phyloP scores from a whole-genome alignment of 2,888 invertebrate species.

The Nemapogon koenigi region DNA sequence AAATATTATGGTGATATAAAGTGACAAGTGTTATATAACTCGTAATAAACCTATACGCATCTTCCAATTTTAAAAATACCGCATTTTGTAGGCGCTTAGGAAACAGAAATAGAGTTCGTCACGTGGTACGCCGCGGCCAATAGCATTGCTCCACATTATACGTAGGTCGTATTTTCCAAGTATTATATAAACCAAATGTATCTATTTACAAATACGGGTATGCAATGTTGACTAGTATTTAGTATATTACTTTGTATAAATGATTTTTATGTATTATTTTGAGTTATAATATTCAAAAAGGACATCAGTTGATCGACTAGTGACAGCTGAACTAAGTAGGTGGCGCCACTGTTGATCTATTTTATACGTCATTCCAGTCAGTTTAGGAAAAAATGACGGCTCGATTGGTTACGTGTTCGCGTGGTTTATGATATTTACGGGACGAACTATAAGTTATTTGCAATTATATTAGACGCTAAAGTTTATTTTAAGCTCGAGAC shows the following conservation, averaged over 20 bases:
- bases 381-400: conserved; percentile 63
- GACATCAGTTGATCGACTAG: conserved; percentile 21
- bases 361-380: conserved; percentile 37
- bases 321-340: conserved; percentile 17
- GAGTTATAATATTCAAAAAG: conserved; percentile 18
- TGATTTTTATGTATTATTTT: conserved; percentile 1
- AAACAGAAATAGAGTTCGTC: conserved; percentile 57
- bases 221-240: too few species aligned
- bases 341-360: conserved; percentile 22
- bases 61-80: conserved; percentile 62
- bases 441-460: conserved; percentile 50
- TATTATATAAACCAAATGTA: conserved; percentile 8
- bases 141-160: conserved; percentile 59
- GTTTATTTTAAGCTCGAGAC: conserved; percentile 28
- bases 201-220: too few species aligned
- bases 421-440: conserved; percentile 64
- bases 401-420: conserved; percentile 61
- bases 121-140: conserved; percentile 59
- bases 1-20: conserved; percentile 38
- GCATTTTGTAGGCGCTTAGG: conserved; percentile 59
- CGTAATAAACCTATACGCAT: conserved; percentile 32
- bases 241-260: conserved; percentile 8
- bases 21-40: conserved; percentile 61
- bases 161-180: conserved; percentile 18
- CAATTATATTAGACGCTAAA: conserved; percentile 34